A percentile compares a stretch with the other conserved stretches of the same genome.
Conservation (phyloP, 2,113 vertebrate genomes). For the Furnarius figulus region DNA sequence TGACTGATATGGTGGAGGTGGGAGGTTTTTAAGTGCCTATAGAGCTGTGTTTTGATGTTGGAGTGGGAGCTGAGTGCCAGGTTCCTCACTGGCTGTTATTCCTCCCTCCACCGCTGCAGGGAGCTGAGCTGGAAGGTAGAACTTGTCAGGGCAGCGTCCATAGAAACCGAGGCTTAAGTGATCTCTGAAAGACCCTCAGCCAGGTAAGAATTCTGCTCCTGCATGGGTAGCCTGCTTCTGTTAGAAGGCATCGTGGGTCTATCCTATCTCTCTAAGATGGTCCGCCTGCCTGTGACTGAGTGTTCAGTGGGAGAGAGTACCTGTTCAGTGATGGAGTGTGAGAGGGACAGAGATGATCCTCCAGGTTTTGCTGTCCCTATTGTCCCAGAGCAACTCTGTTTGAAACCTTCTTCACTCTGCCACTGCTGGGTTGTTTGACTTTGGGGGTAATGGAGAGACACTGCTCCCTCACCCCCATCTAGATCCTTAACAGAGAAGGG, state of each 20-base stretch:
- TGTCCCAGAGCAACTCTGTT: background rate
- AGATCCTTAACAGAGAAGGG: background rate
- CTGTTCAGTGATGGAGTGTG: background rate
- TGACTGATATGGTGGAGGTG: background rate
- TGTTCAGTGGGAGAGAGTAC: background rate
- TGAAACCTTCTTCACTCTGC: background rate
- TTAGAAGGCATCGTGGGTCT: background rate
- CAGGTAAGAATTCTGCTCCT: background rate
- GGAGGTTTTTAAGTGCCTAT: background rate
- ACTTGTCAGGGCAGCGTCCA: background rate
- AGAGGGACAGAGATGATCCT: background rate
- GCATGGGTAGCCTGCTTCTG: background rate
- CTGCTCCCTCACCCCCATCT: background rate
- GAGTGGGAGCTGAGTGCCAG: background rate
- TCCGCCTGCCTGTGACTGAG: background rate
- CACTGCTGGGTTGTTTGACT: background rate
- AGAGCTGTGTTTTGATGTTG: background rate
- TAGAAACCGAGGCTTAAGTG: background rate
- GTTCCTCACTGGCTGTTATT: background rate
- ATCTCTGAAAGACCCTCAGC: background rate
- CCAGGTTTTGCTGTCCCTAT: background rate
- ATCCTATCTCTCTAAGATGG: background rate
- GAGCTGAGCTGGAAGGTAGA: background rate
- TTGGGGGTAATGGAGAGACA: background rate
- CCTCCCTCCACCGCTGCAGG: background rate